Evolutionary conservation across 2,797 vertebrate species (phyloP).

Genomic region (Poliocrania exsul): DNA sequence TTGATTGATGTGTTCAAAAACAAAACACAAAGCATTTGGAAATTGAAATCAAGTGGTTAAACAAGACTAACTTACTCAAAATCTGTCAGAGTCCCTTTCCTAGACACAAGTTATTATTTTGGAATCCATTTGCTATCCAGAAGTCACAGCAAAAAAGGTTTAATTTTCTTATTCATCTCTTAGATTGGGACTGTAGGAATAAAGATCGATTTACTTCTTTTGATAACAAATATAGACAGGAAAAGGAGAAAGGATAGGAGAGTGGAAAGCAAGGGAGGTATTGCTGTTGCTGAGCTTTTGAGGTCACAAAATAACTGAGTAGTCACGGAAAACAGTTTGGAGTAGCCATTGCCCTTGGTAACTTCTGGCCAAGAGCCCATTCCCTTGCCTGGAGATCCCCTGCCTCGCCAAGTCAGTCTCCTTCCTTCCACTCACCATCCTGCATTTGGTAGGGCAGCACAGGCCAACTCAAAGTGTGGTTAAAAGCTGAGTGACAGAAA

Average conservation of each 20-base stretch:
- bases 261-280: background rate
- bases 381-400: background rate
- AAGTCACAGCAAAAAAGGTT: background rate
- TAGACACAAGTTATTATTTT: slow-evolving; percentile 9
- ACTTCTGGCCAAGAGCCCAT: background rate
- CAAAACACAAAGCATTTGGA: background rate
- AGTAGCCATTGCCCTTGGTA: background rate
- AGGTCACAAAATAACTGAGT: background rate
- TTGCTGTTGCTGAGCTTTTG: background rate
- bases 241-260: background rate
- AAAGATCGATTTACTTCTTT: slow-evolving; percentile 24
- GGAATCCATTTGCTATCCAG: background rate
- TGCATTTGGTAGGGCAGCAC: background rate
- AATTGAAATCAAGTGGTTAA: slow-evolving; percentile 22
- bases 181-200: background rate
- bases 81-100: background rate
- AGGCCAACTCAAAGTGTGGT: background rate
- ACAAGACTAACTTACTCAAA: slow-evolving; percentile 12
- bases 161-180: slow-evolving; percentile 19
- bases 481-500: background rate
- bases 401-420: background rate
- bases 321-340: background rate
- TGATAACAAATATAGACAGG: background rate
- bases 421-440: background rate
- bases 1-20: background rate